Evolutionary conservation across 1,140 invertebrate genomes (phyloP), one percentile per base, ranked within the genome.

Genomic region (Lepidurus apus): DNA sequence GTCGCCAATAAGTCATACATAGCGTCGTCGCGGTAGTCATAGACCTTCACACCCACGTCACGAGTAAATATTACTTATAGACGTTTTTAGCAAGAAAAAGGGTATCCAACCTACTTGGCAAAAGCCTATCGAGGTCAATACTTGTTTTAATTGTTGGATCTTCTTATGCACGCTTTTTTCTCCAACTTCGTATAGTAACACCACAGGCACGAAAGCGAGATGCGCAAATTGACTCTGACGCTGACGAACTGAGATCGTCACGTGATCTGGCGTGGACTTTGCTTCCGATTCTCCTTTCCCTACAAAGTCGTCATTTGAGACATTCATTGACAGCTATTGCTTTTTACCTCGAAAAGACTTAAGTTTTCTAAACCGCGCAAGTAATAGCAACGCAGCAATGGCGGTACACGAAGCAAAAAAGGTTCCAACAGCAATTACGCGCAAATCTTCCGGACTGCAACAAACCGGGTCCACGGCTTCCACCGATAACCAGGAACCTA

Each of bases 1-100:
- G 53, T 65, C 21, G 53, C 53, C 53, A 65, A 21, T 65, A 65
- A 65, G 53, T 65, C 53, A 65, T 65, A 65, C 17, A 65, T 13
- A 13, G 53, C 53, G n/a, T 65, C 53, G 13, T 65, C 53, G 17
- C 53, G 53, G 53, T 65, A 65, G 53, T 65, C 53, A 21, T 65
- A 65, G 17, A 65, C 53, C 53, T 65, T 65, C 21, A 17, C 53
- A 5, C 21, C 4, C 53, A 65, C 17, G 53, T 65, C 45, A 65
- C 21, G 8, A 65, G 17, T 10, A 47, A 47, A 47, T 47, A 11
- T 65, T n/a, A 65, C 17, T 17, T 1, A 65, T n/a, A 65, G 53
- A 65, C 21, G 8, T 7, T 7, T n/a, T n/a, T n/a, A 65, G 2
- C 4, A 21, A 3, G 7, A 17, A 47, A 47, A 47, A 10, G 45